Percentiles rank a stretch among this genome's conserved stretches.
These are phyloP conservation scores for Cygnus olor DNA, from an alignment of 2,797 vertebrate genomes.

Conservation along the genomic window DNA sequence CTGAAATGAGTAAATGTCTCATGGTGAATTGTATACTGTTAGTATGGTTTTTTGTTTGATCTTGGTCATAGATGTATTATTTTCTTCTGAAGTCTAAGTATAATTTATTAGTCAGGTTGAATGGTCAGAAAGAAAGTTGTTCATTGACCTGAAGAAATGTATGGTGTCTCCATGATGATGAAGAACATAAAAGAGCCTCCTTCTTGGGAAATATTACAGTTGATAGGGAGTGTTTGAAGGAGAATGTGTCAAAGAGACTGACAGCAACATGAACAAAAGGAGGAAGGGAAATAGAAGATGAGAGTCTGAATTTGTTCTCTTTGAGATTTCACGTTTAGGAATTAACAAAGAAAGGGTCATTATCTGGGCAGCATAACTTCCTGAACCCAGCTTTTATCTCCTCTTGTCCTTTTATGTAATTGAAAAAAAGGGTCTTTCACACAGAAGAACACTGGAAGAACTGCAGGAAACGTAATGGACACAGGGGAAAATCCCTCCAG, in stretches of 20 bases:
- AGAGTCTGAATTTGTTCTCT: constrained; percentile 57
- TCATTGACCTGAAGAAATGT: constrained; percentile 69
- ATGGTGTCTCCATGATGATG: constrained; percentile 52
- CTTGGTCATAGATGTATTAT: constrained; percentile 36
- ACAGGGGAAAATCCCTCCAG: not conserved
- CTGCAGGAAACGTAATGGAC: constrained; percentile 19
- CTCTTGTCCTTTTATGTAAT: constrained; percentile 56
- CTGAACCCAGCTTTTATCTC: constrained; percentile 68
- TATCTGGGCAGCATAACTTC: constrained; percentile 57
- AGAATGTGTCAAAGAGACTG: constrained; percentile 61
- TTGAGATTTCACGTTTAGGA: constrained; percentile 47
- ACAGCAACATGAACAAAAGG: constrained; percentile 61
- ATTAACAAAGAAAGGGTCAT: constrained; percentile 61
- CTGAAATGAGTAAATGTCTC: not conserved
- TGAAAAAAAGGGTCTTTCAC: constrained; percentile 26
- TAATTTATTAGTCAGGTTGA: constrained; percentile 75
- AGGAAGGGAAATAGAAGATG: constrained; percentile 62
- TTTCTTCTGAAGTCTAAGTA: constrained; percentile 61
- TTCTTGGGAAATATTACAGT: constrained; percentile 66
- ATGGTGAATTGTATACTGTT: constrained; percentile 35
- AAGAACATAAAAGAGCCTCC: constrained; percentile 62
- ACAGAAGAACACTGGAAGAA: constrained; percentile 15
- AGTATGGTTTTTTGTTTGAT: constrained; percentile 44
- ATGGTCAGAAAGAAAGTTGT: constrained; percentile 66
- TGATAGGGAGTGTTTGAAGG: constrained; percentile 73